These are phyloP conservation scores for Ellobius talpinus DNA, from an alignment of 2,113 vertebrate species.

Conservation along the genomic window DNA sequence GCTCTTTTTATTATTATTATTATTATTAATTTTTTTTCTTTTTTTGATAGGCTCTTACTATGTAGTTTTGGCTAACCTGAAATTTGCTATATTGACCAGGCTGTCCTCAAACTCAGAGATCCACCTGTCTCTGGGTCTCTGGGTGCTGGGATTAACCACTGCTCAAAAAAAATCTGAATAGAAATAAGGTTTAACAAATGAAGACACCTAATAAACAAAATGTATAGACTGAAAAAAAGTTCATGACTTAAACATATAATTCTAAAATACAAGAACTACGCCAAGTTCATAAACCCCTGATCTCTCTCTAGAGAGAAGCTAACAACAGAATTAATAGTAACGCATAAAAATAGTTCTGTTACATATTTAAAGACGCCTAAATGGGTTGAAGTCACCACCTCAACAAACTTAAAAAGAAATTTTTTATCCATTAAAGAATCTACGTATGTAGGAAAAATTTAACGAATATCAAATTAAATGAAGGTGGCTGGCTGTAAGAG, in stretches of 20 bases:
- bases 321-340: slow-evolving; percentile 57
- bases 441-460: background rate
- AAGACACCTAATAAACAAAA: slow-evolving; percentile 57
- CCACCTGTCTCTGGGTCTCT: background rate
- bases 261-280: slow-evolving; percentile 41
- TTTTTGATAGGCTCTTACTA: background rate
- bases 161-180: slow-evolving; percentile 39
- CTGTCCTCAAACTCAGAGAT: background rate
- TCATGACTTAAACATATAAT: slow-evolving; percentile 59
- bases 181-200: slow-evolving; percentile 45
- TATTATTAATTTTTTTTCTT: no score
- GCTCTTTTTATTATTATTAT: no score
- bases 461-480: slow-evolving; percentile 35
- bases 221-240: slow-evolving; percentile 12
- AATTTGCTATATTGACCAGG: background rate
- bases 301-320: slow-evolving; percentile 56
- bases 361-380: slow-evolving; percentile 31
- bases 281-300: slow-evolving; percentile 17
- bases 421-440: slow-evolving; percentile 52
- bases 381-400: background rate
- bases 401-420: slow-evolving; percentile 41
- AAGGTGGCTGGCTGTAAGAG: background rate
- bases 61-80: no score
- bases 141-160: background rate
- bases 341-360: slow-evolving; percentile 51